Percentiles rank a stretch among this genome's conserved stretches.
Conservation (phyloP, 2,888 invertebrate species). For the Andricus quercusramuli region DNA sequence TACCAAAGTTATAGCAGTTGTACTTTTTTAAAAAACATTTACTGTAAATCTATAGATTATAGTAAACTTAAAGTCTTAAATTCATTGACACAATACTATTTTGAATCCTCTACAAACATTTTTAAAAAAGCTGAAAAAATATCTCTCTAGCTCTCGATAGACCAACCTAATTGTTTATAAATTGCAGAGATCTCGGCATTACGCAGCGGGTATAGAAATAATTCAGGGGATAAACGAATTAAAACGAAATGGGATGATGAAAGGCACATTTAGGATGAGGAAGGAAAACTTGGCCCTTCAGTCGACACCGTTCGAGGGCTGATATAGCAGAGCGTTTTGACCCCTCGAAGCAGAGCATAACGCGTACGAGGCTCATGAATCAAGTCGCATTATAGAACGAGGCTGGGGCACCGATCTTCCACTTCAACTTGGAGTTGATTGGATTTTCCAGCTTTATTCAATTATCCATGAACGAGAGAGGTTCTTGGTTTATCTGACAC, state of each 20-base stretch:
- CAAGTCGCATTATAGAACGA: conserved; percentile 75
- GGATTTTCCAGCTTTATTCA: conserved; percentile 77
- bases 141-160: neutral
- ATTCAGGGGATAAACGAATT: conserved; percentile 77
- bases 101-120: neutral
- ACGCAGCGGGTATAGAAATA: conserved; percentile 71
- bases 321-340: conserved; percentile 74
- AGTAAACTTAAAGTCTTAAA: neutral
- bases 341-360: conserved; percentile 69
- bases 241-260: conserved; percentile 76
- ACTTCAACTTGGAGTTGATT: conserved; percentile 75
- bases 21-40: no score
- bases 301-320: conserved; percentile 59
- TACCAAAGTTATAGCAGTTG: neutral
- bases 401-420: conserved; percentile 72
- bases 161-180: conserved; percentile 17
- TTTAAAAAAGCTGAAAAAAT: no score
- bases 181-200: conserved; percentile 19
- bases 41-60: no score
- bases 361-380: conserved; percentile 76
- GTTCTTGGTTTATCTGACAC: neutral
- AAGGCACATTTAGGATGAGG: conserved; percentile 73
- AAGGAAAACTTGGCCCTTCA: conserved; percentile 52
- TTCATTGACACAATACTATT: neutral
- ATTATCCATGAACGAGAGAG: conserved; percentile 71